phyloP scores from a whole-genome alignment of 2,797 vertebrate species.

The Melanotaenia parkinsoni region DNA sequence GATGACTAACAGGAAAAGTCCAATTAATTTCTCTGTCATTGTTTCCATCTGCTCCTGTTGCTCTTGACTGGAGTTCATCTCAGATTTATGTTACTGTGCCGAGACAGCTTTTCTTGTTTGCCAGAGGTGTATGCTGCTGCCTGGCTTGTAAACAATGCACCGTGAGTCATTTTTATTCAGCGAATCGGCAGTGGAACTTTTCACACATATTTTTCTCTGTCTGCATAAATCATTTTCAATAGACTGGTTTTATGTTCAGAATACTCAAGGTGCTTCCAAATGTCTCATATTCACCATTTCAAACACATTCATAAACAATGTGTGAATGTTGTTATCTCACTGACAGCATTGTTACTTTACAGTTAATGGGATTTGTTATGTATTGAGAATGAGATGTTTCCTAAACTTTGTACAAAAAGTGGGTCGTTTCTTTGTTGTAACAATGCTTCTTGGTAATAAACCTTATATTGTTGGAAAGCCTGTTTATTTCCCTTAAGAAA shows the following conservation, averaged over 20 bases:
- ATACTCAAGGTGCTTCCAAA: background rate
- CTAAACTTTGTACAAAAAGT: no score
- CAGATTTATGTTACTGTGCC: conserved; percentile 11
- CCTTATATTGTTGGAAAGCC: no score
- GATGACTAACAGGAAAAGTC: conserved; percentile 22
- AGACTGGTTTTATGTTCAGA: background rate
- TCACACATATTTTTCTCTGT: background rate
- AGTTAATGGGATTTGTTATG: no score
- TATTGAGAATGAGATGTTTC: no score
- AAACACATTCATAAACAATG: background rate
- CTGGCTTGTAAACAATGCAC: conserved; percentile 2
- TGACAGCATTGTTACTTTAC: no score
- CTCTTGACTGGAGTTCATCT: conserved; percentile 21
- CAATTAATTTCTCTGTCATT: conserved; percentile 21
- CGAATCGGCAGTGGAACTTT: background rate
- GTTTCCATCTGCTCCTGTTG: conserved; percentile 42
- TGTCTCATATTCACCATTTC: background rate
- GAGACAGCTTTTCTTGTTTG: conserved; percentile 7
- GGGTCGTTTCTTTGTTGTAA: no score
- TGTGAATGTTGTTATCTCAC: no score
- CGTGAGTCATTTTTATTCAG: background rate
- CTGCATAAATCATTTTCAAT: background rate
- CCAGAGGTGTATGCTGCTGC: background rate
- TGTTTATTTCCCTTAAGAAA: no score
- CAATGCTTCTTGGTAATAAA: no score